Base-by-base conservation (phyloP, 2,797 vertebrate genomes). In the Cetoscarus ocellatus region DNA sequence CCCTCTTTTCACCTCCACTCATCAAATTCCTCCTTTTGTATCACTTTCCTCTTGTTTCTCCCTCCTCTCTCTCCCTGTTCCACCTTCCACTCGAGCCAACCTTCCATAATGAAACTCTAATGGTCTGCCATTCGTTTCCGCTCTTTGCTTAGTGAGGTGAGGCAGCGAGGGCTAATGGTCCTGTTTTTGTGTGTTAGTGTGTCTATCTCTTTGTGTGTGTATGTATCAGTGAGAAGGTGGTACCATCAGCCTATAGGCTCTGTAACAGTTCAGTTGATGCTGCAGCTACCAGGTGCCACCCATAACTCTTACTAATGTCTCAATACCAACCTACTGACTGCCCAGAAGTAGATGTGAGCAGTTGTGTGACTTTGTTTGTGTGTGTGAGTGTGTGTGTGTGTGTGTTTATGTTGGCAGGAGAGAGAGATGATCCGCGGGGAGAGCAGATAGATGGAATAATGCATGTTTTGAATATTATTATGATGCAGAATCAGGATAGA, bases 31-130 rank as follows among this genome's bases (percentile, higher is more conserved):
- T 72, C 61, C 80, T 71, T 78, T 53, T 77, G 59, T 62, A 63
- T 84, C 70, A 52, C 70, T 85, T 12, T 12, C 9, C 35, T 77
- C 47, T 60, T 45, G 75, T 56, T 58, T 73, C 59, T 60, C 6
- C 10, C 15, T 39, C 27, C 47, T 35, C 66, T 18, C 60, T 39
- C 62, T 78, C 75, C 81, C 73, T 71, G 34, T 75, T 86, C 83
- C 72, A 79, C 84, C 84, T 84, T 85, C 79, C 74, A 85, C 86
- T 85, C 54, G 56, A 84, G 82, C 86, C 87, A 83, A 77, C 83
- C 86, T 86, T 42, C 73, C 60, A 70, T 92, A 93, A 92, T 92
- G 91, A 94, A 94, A 91, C 82, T 87, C 88, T 90, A 92, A 92
- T 93, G 88, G 89, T 84, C 86, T 87, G 67, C 84, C 78, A 91